phyloP scores from a whole-genome alignment of 1,140 invertebrate genomes.

The Drosophila saltans region DNA sequence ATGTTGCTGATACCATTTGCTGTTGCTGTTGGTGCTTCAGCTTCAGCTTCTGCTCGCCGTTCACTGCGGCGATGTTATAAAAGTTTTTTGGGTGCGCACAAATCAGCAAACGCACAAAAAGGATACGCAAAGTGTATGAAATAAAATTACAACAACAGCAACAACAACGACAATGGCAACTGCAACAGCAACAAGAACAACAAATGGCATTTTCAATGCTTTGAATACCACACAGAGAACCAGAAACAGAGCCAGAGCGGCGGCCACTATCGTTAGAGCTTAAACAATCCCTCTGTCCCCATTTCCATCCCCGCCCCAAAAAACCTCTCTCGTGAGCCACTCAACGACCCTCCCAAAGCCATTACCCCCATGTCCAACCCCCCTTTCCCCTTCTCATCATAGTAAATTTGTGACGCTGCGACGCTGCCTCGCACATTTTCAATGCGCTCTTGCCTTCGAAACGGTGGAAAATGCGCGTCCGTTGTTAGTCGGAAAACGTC shows the following conservation, averaged over 20 bases:
- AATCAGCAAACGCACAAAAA: constrained; percentile 70
- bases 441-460: constrained; percentile 79
- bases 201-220: constrained; percentile 67
- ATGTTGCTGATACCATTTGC: constrained; percentile 55
- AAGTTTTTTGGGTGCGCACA: constrained; percentile 68
- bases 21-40: constrained; percentile 35
- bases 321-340: neutral
- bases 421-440: constrained; percentile 78
- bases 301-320: neutral
- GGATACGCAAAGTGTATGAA: constrained; percentile 70
- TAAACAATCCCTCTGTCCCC: constrained; percentile 38
- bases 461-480: constrained; percentile 81
- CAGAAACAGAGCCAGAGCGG: constrained; percentile 36
- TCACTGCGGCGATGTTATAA: constrained; percentile 73
- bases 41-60: constrained; percentile 44
- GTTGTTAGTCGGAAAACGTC: constrained; percentile 81
- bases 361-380: constrained; percentile 26
- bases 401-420: constrained; percentile 57
- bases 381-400: neutral
- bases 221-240: constrained; percentile 50
- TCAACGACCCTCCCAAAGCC: constrained; percentile 16
- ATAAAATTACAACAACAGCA: constrained; percentile 62
- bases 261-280: constrained; percentile 75
- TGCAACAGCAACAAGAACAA: constrained; percentile 33
- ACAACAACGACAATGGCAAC: constrained; percentile 29